These are phyloP conservation scores for Oppia nitens DNA, from an alignment of 1,140 invertebrate species.

Conservation along the genomic window DNA sequence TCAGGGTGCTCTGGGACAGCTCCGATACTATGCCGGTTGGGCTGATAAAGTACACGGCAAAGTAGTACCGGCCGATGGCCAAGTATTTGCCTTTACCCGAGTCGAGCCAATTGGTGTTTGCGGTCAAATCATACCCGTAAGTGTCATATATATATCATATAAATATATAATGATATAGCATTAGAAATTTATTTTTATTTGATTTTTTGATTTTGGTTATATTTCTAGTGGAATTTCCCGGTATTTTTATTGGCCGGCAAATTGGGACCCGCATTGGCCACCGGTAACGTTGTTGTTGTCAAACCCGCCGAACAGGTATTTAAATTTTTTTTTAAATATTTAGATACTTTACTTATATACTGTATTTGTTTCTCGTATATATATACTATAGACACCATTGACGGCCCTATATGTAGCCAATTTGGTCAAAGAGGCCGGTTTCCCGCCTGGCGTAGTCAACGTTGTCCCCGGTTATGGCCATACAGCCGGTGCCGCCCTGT, in stretches of 20 bases:
- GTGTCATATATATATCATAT: too few relatives aligned
- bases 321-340: too few relatives aligned
- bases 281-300: conserved; percentile 37
- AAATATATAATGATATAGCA: too few relatives aligned
- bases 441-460: conserved; percentile 31
- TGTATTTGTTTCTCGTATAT: too few relatives aligned
- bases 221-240: conserved; percentile 44
- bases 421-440: conserved; percentile 20
- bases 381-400: conserved; percentile 34
- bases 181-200: too few relatives aligned
- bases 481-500: conserved; percentile 16
- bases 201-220: too few relatives aligned
- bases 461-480: conserved; percentile 25
- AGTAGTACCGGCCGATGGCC: conserved; percentile 51
- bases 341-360: too few relatives aligned
- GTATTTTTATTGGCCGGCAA: conserved; percentile 35
- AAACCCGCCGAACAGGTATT: conserved; percentile 41
- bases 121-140: conserved; percentile 45
- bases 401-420: conserved; percentile 35
- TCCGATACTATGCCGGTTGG: conserved; percentile 77
- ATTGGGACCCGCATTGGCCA: conserved; percentile 32
- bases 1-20: conserved; percentile 37
- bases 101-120: conserved; percentile 89
- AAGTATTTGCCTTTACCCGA: conserved; percentile 34
- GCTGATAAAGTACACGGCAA: conserved; percentile 78